Evolutionary conservation across 2,113 vertebrate species (phyloP).

Genomic region (Ibidorhyncha struthersii): DNA sequence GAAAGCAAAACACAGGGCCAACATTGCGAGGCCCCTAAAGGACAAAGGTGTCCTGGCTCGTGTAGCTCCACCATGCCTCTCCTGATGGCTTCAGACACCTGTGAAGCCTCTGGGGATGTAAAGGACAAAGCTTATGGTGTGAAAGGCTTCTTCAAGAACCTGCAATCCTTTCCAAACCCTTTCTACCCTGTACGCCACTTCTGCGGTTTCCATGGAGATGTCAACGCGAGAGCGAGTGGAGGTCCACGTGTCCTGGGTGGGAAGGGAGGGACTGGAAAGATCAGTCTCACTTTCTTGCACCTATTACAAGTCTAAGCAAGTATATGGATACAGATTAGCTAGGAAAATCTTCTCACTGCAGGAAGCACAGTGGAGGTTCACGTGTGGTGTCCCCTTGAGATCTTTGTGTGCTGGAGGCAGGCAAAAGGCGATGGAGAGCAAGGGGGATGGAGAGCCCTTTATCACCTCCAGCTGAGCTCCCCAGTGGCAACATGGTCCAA

Average conservation of each 20-base stretch:
- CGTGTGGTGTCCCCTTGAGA: neutral
- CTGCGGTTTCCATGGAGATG: neutral
- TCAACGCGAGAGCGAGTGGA: rapidly evolving
- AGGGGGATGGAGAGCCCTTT: neutral
- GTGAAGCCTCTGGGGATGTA: neutral
- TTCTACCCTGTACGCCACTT: neutral
- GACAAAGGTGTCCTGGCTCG: neutral
- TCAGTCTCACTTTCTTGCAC: neutral
- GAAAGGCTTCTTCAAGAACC: neutral
- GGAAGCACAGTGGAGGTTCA: neutral
- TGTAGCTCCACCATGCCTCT: neutral
- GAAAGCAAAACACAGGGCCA: neutral
- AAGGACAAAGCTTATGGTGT: neutral
- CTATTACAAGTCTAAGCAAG: neutral
- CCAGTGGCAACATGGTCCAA: neutral
- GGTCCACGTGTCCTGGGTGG: rapidly evolving
- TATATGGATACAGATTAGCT: neutral
- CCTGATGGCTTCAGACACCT: neutral
- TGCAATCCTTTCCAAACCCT: neutral
- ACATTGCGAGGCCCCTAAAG: neutral
- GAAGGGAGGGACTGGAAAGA: neutral
- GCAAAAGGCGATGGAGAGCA: neutral
- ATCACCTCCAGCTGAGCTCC: neutral
- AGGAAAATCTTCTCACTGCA: neutral
- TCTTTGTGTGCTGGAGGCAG: neutral